Evolutionary conservation across 2,888 invertebrate species (phyloP), one percentile per base, ranked within the genome.

Genomic region (Patella caerulea): DNA sequence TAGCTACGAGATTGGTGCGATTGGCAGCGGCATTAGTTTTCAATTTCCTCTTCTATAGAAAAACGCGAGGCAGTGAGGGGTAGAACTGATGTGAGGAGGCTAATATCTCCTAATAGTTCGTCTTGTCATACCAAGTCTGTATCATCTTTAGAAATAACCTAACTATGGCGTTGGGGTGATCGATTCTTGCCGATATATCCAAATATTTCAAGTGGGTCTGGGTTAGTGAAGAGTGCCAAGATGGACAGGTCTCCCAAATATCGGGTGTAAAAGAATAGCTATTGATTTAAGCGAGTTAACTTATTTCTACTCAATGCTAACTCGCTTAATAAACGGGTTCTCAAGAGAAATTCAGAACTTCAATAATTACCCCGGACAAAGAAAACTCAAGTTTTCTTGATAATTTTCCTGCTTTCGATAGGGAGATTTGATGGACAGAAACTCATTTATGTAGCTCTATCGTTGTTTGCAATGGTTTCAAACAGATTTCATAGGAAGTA

Each of bases 21-120:
- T 72, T 72, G 72, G 72, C 76, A 72, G 29, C 72, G 55, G 76
- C 69, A 76, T 76, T 76, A 76, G 73, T 72, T 76, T 76, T 76
- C 76, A 76, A 76, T 72, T 72, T 76, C 76, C 76, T 76, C 45
- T 72, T 65, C 72, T 73, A 76, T 54, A 72, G 72, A 69, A 29
- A n/a, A 52, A n/a, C 19, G n/a, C 29, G 45, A 52, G n/a, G n/a
- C 34, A n/a, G 72, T 45, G n/a, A 53, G 53, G 45, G 34, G 19
- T 65, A 45, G 17, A 72, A 52, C 53, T 24, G 45, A 11, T 53
- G 72, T 45, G 34, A 29, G 11, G 73, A 55, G 53, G 54, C 24
- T 24, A 24, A 53, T 54, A 73, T 24, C 15, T 24, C 52, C 17
- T 55, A 17, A 54, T 53, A 73, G 14, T 53, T 19, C 73, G 15